Evolutionary conservation across 2,888 invertebrate genomes (phyloP), one percentile per base, ranked within the genome.

Genomic region (Yponomeuta malinellus): DNA sequence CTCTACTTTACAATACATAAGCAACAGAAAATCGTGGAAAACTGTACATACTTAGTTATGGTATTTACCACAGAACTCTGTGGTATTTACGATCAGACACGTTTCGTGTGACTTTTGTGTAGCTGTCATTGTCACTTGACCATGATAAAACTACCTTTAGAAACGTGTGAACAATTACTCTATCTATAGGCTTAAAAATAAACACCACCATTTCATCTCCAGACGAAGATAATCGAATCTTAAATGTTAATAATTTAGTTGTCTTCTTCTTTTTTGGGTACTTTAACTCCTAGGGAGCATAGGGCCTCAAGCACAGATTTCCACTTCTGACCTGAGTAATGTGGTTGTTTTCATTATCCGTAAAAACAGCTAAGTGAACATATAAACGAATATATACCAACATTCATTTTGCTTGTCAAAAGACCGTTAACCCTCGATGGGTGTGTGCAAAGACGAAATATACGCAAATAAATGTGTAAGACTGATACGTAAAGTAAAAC

Each of bases 391-490:
- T 59, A 59, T 3, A 43, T 43, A 43, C 43, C 9, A 43, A 43
- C 43, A 8, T 43, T 43, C 9, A 1, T 8, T 59, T 59, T 12
- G 15, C 52, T 12, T 15, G 15, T 59, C 52, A 59, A 12, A 15
- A 59, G 52, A 59, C 52, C 52, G 52, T 59, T 59, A 59, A 59
- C 52, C 52, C 52, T 59, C 15, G 52, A 59, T 59, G 52, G 52
- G 52, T 59, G 52, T 59, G 52, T 59, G 52, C 52, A 15, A 59
- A 59, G 52, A 8, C 15, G 52, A 59, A 23, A 23, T 23, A 23
- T 59, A 59, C 52, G 52, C 15, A 59, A 59, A 59, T 59, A 59
- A 59, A 59, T 59, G 52, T 59, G 52, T 15, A 59, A 59, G 52
- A 59, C 15, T 12, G 52, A 59, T 59, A 59, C 52, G 12, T 59